Evolutionary conservation across 1,140 invertebrate genomes (phyloP).

Genomic region (Calliphora vicina): DNA sequence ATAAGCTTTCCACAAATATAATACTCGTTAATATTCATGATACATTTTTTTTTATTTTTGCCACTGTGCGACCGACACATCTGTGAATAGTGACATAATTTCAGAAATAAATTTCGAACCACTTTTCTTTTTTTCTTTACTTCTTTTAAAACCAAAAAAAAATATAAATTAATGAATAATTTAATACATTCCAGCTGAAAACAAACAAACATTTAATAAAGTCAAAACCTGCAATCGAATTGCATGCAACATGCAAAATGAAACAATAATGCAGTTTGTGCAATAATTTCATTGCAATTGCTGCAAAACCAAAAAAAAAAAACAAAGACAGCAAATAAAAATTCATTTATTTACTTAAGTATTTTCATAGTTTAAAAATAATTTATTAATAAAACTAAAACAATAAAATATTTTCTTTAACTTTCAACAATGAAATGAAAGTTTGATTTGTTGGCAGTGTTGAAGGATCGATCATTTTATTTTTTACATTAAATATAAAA

Average conservation of each 20-base stretch:
- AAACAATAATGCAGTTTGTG: neutral
- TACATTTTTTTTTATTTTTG: too few species aligned
- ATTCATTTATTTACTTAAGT: neutral
- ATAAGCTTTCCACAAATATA: too few species aligned
- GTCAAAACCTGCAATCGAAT: conserved; percentile 5
- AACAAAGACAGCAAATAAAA: neutral
- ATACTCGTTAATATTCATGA: too few species aligned
- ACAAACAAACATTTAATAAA: conserved; percentile 9
- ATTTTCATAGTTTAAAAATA: neutral
- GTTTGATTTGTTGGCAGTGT: neutral
- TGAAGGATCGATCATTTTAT: neutral
- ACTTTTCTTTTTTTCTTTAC: neutral
- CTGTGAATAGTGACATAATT: neutral
- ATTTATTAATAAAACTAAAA: neutral
- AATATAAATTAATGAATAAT: neutral
- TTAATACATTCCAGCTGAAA: neutral
- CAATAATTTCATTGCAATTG: neutral
- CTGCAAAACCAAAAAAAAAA: too few species aligned
- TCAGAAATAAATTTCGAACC: neutral
- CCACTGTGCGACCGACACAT: too few species aligned
- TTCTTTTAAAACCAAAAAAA: neutral
- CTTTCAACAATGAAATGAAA: neutral
- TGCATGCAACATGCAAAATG: conserved; percentile 32
- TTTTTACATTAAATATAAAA: neutral
- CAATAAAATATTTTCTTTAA: neutral